Conservation (phyloP, 2,888 invertebrate genomes). For the Pemphredon lugubris region DNA sequence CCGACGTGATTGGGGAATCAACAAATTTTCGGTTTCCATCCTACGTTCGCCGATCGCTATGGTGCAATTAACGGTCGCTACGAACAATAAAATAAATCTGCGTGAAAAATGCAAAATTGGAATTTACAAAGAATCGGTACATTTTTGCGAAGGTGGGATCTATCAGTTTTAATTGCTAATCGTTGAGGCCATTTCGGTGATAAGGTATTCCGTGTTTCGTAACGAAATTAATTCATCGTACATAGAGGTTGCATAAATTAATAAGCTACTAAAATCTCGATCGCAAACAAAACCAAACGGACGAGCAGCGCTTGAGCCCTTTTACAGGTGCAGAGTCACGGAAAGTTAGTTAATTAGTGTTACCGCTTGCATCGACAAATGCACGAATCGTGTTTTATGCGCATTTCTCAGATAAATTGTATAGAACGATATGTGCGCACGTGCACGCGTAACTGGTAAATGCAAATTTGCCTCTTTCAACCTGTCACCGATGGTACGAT, state of each 20-base stretch:
- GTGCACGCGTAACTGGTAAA: conserved; percentile 12
- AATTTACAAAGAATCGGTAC: conserved; percentile 6
- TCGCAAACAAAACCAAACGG: conserved; percentile 16
- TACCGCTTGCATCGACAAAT: conserved; percentile 21
- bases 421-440: conserved; percentile 28
- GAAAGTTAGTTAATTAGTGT: conserved; percentile 69
- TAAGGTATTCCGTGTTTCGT: no score
- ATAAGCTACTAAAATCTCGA: conserved; percentile 35
- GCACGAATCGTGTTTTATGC: conserved; percentile 40
- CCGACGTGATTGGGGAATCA: not conserved
- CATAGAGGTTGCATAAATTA: conserved; percentile 13
- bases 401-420: conserved; percentile 35
- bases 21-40: conserved; percentile 10
- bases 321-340: conserved; percentile 36
- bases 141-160: no score
- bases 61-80: not conserved
- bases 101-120: conserved; percentile 26
- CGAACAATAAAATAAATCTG: conserved; percentile 33
- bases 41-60: not conserved
- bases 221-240: not conserved
- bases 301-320: conserved; percentile 5
- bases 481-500: conserved; percentile 19
- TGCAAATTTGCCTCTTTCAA: conserved; percentile 34
- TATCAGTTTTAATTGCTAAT: no score
- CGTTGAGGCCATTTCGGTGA: no score